Evolutionary conservation across 2,888 invertebrate genomes (phyloP).

Genomic region (Euzetes globulus): DNA sequence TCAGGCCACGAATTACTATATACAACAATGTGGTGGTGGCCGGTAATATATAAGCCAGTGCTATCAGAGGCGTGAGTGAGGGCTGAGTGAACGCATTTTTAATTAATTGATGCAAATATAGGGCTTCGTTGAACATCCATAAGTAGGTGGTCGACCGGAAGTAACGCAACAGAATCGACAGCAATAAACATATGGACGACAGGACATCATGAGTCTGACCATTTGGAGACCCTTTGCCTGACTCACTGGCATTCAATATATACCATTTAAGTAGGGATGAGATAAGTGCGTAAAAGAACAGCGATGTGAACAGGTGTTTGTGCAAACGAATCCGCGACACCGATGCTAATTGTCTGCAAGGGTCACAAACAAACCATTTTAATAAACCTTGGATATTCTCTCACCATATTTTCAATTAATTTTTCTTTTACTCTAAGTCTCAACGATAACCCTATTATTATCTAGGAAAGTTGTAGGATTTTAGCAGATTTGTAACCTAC

Average conservation of each 20-base stretch:
- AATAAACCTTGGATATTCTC: too few species aligned
- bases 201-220: too few species aligned
- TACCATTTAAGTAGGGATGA: conserved; percentile 35
- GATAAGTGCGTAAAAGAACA: conserved; percentile 47
- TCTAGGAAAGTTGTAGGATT: too few species aligned
- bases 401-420: too few species aligned
- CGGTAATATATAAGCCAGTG: conserved; percentile 36
- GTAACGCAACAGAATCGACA: conserved; percentile 43
- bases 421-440: too few species aligned
- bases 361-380: too few species aligned
- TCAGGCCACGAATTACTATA: neutral
- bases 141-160: conserved; percentile 50
- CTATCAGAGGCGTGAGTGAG: conserved; percentile 32
- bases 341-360: conserved; percentile 36
- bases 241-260: conserved; percentile 21
- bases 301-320: conserved; percentile 52
- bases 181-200: conserved; percentile 28
- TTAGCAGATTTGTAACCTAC: too few species aligned
- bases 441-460: too few species aligned
- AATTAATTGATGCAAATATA: conserved; percentile 51
- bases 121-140: conserved; percentile 52
- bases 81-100: conserved; percentile 36
- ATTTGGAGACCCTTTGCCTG: too few species aligned
- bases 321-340: conserved; percentile 50
- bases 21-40: conserved; percentile 32